Evolutionary conservation across 2,113 vertebrate species (phyloP), one percentile per base, ranked within the genome.

Genomic region (Copsychus sechellarum): DNA sequence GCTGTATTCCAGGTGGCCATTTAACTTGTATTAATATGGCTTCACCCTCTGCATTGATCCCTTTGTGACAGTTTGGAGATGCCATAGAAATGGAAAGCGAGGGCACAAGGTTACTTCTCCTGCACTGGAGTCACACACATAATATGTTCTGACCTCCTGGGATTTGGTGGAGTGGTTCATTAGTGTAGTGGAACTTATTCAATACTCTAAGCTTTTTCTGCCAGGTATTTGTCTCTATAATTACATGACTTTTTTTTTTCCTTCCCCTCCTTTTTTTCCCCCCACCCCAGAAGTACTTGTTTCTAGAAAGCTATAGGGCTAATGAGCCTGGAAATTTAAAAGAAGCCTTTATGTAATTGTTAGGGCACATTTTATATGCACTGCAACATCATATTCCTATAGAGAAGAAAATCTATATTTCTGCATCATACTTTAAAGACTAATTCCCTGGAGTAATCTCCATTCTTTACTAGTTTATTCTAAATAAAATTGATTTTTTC

Each of bases 401-500:
- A 50, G 67, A 93, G 79, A 84, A 93, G 82, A 89, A 95, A 97
- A 97, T 95, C 96, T 90, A 66, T 97, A 95, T 97, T 97, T 95
- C 95, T 95, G 89, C 91, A 95, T 97, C 92, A 94, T 96, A 95
- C 90, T 90, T 97, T 92, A 83, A 92, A 92, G 86, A 78, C 82
- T 84, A 91, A 95, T 95, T 97, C 96, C 93, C 95, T 58, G 42
- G 88, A 91, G 96, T 97, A 96, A 96, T 96, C 76, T 92, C 76
- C 69, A 83, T 96, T 97, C 95, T 97, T 62, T 81, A 80, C 76
- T 94, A 94, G 87, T 92, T 97, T 97, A 96, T 93, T 97, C 93
- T 92, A 96, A 97, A 96, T 95, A 96, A 97, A 92, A 97, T 97
- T 77, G 97, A 97, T 97, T 96, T 96, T 84, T 90, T 94, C 92